These are phyloP conservation scores for Synergus umbraculus DNA, from an alignment of 2,888 invertebrate species.

Conservation along the genomic window DNA sequence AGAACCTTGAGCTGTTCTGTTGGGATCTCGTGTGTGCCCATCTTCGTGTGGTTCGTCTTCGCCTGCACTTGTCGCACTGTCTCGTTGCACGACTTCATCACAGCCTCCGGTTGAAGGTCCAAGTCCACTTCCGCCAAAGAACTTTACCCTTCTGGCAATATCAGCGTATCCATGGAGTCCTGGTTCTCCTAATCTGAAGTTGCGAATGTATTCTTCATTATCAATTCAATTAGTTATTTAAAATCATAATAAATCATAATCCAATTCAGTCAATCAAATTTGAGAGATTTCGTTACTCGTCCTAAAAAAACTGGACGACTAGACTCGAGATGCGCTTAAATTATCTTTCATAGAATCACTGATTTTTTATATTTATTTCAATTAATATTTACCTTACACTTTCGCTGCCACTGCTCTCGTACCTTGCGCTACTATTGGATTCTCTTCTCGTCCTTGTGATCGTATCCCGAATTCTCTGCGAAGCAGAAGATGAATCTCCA, in stretches of 20 bases:
- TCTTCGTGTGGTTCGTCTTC: conserved; percentile 73
- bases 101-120: conserved; percentile 66
- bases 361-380: neutral
- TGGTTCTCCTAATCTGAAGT: conserved; percentile 70
- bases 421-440: conserved; percentile 74
- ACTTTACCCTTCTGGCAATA: conserved; percentile 71
- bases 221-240: neutral
- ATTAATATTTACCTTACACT: conserved; percentile 67
- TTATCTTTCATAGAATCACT: neutral
- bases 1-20: conserved; percentile 63
- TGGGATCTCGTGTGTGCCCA: conserved; percentile 60
- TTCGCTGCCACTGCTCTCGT: conserved; percentile 75
- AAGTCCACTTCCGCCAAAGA: conserved; percentile 67
- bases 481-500: conserved; percentile 71
- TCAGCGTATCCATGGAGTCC: conserved; percentile 71
- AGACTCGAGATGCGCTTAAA: too few species aligned
- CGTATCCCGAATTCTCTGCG: conserved; percentile 74
- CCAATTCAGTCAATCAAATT: too few species aligned
- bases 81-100: conserved; percentile 73
- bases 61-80: conserved; percentile 75
- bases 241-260: too few species aligned
- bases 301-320: too few species aligned
- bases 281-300: too few species aligned
- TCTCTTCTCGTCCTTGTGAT: conserved; percentile 75
- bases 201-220: conserved; percentile 1